Evolutionary conservation across 2,888 invertebrate genomes (phyloP).

Genomic region (Unio pictorum): DNA sequence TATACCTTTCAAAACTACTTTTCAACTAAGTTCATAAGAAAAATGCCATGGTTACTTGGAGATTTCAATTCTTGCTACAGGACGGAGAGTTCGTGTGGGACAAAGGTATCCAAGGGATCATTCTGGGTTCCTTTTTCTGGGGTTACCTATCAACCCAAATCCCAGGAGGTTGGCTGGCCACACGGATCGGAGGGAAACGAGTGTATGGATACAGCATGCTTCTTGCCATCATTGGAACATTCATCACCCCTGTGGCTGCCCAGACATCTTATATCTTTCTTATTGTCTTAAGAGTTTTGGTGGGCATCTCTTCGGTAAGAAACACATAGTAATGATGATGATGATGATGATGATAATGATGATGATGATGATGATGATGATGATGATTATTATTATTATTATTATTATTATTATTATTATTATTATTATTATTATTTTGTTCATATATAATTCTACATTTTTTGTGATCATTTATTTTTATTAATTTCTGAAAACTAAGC

Average conservation of each 20-base stretch:
- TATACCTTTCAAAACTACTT: too few species aligned
- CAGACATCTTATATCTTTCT: slow-evolving; percentile 46
- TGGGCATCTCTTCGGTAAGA: slow-evolving; percentile 59
- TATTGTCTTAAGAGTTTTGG: slow-evolving; percentile 50
- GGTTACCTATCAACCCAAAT: slow-evolving; percentile 63
- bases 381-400: too few species aligned
- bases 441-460: too few species aligned
- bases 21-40: too few species aligned
- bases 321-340: neutral
- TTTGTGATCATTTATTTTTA: too few species aligned
- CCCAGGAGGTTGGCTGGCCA: slow-evolving; percentile 65
- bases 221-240: slow-evolving; percentile 49
- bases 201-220: slow-evolving; percentile 61
- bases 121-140: slow-evolving; percentile 65
- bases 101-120: slow-evolving; percentile 52
- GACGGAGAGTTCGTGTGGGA: slow-evolving; percentile 59
- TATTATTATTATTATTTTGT: too few species aligned
- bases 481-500: too few species aligned
- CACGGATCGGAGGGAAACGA: slow-evolving; percentile 61
- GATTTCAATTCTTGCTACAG: slow-evolving; percentile 19
- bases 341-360: too few species aligned
- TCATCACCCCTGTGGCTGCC: slow-evolving; percentile 62
- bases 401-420: too few species aligned
- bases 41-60: too few species aligned
- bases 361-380: too few species aligned